Evolutionary conservation across 2,113 vertebrate species (phyloP), one percentile per base, ranked within the genome.

Genomic region (Gambusia holbrooki): DNA sequence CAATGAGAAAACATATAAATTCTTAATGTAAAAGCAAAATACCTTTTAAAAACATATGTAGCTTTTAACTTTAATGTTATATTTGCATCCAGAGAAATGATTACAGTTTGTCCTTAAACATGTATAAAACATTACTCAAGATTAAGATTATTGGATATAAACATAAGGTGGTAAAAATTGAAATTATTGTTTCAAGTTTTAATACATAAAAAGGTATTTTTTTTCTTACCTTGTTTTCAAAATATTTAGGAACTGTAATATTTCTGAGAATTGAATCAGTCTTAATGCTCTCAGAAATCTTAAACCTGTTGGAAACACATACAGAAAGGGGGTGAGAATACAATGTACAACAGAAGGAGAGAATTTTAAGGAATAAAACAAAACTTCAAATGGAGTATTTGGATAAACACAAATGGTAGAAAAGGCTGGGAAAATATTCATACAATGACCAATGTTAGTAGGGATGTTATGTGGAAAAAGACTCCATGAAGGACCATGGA

Each of bases 191-290:
- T 54, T 54, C 15, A 58, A 10, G 51, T 42, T 19, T 66, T n/a
- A 66, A 10, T 27, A n/a, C 32, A 45, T 30, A 29, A 54, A 70
- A 70, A 54, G 62, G 13, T 45, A 17, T 37, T 2, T 17, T 48
- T 19, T 69, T 66, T 69, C 96, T 97, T 96, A 99, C 98, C 98
- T 99, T 95, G 98, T 99, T 96, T 99, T 99, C 91, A 99, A 96
- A 87, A 99, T 98, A 94, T 99, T 99, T 95, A 99, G 95, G 96
- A 99, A 99, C 93, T 99, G 98, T 93, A 99, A 95, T 88, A 99
- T 99, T 96, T 99, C 98, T 80, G 98, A 99, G 93, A 99, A 99
- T 89, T 99, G 98, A 93, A 99, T 99, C 95, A 99, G 93, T 91
- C 98, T 95, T 89, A 99, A 95, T 37, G 98, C 98, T 95, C 98